Evolutionary conservation across 1,140 invertebrate species (phyloP), one percentile per base, ranked within the genome.

Genomic region (Heliconius nattereri): DNA sequence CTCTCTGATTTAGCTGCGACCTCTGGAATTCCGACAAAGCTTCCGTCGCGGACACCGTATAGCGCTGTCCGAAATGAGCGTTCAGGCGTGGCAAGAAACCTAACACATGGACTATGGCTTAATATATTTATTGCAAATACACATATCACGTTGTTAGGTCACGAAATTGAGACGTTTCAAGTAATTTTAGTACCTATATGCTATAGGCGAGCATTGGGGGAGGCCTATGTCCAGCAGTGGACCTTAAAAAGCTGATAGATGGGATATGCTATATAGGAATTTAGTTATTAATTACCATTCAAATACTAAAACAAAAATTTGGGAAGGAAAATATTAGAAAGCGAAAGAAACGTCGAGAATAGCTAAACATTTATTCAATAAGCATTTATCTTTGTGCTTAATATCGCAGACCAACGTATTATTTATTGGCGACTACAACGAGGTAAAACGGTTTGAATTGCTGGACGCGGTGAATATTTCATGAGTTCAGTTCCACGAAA

Each of bases 11-110:
- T 54, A 96, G 85, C 88, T 96, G 96, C 16, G 95, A 85, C 77
- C 94, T 95, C 83, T 97, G 96, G 78, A 97, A 97, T 80, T 96
- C 95, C 0, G 96, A 96, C 9, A 97, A 91, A 3, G 95, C 96
- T 86, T 97, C 96, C 1, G 96, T 96, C 1, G 96, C 96, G 9
- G 95, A 92, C 7, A 97, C 95, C 9, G 95, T 95, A 88, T 95
- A 97, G 20, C 96, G 95, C 86, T 97, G 96, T 0, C 97, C 97
- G 76, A 95, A 95, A 85, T 95, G 94, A 3, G 92, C 95, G 78
- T 95, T 95, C 78, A 96, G 82, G 79, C 95, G 94, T 2, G 97
- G 97, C 71, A 97, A 93, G 82, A 97, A 97, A 35, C 96, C 96
- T 96, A 82, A 73, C 74, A 77, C 71, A 77, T 77, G 60, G 60